These are phyloP conservation scores for Aelia acuminata DNA, from an alignment of 2,888 invertebrate species.

Conservation along the genomic window DNA sequence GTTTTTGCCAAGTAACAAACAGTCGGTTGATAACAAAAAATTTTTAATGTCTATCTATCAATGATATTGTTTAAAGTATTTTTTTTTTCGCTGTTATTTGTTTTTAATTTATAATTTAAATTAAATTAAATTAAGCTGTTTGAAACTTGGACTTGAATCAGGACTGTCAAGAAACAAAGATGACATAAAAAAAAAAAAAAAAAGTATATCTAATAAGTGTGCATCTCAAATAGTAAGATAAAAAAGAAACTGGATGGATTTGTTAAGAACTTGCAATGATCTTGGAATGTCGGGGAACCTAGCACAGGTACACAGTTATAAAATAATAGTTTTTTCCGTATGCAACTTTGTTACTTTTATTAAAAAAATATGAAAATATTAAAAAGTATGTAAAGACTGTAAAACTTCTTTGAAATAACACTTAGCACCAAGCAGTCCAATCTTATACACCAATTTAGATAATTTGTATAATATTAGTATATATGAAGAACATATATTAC, in stretches of 20 bases:
- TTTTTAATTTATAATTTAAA: not conserved
- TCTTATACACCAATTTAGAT: slow-evolving; percentile 40
- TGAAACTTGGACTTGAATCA: slow-evolving; percentile 16
- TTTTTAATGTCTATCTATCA: not conserved
- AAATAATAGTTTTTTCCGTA: slow-evolving; percentile 48
- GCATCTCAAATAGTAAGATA: slow-evolving; percentile 33
- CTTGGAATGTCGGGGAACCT: slow-evolving; percentile 55
- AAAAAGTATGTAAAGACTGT: slow-evolving; percentile 56
- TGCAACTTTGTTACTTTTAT: slow-evolving; percentile 55
- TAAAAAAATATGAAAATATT: slow-evolving; percentile 58
- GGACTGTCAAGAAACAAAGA: not conserved
- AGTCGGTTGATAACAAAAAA: not conserved
- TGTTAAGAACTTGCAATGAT: not conserved
- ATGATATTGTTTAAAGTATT: not conserved
- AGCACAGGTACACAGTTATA: slow-evolving; percentile 39
- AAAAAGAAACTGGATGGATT: slow-evolving; percentile 20
- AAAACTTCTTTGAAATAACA: slow-evolving; percentile 54
- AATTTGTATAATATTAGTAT: slow-evolving; percentile 44
- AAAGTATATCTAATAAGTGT: slow-evolving; percentile 27
- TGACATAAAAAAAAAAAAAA: too few relatives aligned
- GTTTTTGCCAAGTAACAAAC: not conserved
- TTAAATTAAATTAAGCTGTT: not conserved
- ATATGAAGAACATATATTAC: slow-evolving; percentile 50
- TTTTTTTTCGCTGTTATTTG: not conserved
- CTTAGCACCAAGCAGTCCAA: slow-evolving; percentile 57